These are phyloP conservation scores for Pharmacophagus antenor DNA, from an alignment of 2,888 invertebrate genomes.

Conservation along the genomic window DNA sequence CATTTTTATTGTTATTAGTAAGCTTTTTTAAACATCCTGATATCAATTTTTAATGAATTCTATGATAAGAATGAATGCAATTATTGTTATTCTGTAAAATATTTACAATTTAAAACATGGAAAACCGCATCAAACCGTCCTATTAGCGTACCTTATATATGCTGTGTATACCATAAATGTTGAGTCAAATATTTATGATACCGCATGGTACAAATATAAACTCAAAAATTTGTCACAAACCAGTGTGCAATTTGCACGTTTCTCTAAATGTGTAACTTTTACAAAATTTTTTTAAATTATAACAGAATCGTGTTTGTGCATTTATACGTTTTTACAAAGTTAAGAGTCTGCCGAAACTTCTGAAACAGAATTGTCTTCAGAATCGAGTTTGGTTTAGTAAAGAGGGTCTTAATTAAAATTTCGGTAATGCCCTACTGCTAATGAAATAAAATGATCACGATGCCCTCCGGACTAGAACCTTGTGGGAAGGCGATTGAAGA, in stretches of 20 bases:
- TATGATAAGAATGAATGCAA: no score
- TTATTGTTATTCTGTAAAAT: no score
- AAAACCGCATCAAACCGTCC: no score
- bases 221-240: neutral
- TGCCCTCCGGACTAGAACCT: neutral
- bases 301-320: neutral
- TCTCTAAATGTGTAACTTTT: neutral
- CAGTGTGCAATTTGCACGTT: neutral
- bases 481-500: neutral
- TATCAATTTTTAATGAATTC: no score
- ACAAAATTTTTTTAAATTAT: neutral
- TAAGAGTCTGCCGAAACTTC: neutral
- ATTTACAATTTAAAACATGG: no score
- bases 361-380: conserved; percentile 1
- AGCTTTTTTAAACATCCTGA: no score
- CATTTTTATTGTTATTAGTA: no score
- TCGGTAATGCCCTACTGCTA: neutral
- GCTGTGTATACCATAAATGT: no score
- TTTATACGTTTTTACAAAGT: neutral
- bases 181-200: no score
- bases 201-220: neutral
- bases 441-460: neutral
- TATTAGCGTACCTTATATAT: no score
- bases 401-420: conserved; percentile 2
- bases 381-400: neutral